Evolutionary conservation across 2,113 vertebrate genomes (phyloP).

Genomic region (Lethenteron reissneri): DNA sequence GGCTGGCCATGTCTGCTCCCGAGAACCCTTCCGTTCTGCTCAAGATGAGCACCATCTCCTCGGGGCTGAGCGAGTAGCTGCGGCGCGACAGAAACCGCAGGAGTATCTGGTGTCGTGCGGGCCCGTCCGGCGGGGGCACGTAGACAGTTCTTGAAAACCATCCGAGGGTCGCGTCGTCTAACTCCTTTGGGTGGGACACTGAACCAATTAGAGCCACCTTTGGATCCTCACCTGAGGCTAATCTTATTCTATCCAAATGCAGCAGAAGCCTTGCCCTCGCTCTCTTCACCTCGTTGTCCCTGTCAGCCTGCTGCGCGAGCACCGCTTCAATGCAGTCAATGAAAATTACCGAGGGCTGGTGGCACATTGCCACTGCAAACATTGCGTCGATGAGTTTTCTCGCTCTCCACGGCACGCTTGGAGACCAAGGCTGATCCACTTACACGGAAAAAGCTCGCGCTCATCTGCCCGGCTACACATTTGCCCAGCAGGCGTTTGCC

Average conservation of each 20-base stretch:
- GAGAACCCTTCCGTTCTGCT: slow-evolving; percentile 1
- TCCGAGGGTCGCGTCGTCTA: background rate
- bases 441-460: slow-evolving; percentile 1
- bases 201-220: background rate
- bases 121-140: slow-evolving; percentile 2
- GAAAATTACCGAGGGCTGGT: slow-evolving; percentile 1
- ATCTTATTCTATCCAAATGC: slow-evolving; percentile 5
- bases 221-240: background rate
- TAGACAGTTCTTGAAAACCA: slow-evolving; percentile 1
- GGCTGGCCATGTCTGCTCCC: slow-evolving; percentile 1
- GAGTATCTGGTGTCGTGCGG: background rate
- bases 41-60: slow-evolving; percentile 4
- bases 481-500: slow-evolving; percentile 4
- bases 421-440: background rate
- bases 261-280: background rate
- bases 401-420: background rate
- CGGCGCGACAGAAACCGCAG: slow-evolving; percentile 3
- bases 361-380: slow-evolving; percentile 2
- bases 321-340: slow-evolving; percentile 5
- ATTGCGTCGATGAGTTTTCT: slow-evolving; percentile 1
- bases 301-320: background rate
- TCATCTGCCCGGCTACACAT: background rate
- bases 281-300: background rate
- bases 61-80: background rate
- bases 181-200: background rate